Base-by-base conservation (phyloP, 2,797 vertebrate species). In the Halcyon chelicuti region DNA sequence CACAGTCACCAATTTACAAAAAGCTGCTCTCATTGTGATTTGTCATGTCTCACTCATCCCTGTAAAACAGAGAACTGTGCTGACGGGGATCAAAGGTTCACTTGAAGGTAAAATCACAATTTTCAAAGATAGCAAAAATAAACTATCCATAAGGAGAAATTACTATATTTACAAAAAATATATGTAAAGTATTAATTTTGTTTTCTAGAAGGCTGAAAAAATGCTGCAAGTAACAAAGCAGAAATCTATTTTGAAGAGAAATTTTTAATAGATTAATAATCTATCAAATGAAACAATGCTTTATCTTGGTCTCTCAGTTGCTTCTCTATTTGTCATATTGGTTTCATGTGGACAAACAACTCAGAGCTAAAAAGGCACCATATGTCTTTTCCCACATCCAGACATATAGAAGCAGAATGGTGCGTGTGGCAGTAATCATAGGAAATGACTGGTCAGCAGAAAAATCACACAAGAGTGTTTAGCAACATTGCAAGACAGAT, bases 1-100 rank as follows among this genome's bases (percentile, higher is more conserved):
- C 87, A 83, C 67, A 93, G 84, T 94, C 67, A 89, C 73, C 66
- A 84, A 88, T 94, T 96, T 96, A 95, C 80, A 86, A 96, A 92
- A 86, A 75, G 49, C 68, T 86, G 37, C 25, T 93, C 29, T 96
- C 87, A 62, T 33, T 94, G 90, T 81, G 73, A 92, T 91, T 94
- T 97, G 42, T 75, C 79, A 47, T 91, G 85, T 84, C 47, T 93
- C n/a, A 9, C 54, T 91, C 68, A 44, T 63, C 47, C 60, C 33
- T 68, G 40, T 85, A 88, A 79, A 95, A 62, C 9, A 51, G 74
- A 55, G 15, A 68, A 49, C 28, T 23, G 2, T 49, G 42, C 10
- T 88, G 76, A 80, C 37, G 8, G 70, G 49, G 58, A 92, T 73
- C 62, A 94, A 67, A 91, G 3, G 14, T 71, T 90, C 37, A 46